These are phyloP conservation scores for Narcine bancroftii DNA, from an alignment of 2,113 vertebrate genomes.

Conservation along the genomic window DNA sequence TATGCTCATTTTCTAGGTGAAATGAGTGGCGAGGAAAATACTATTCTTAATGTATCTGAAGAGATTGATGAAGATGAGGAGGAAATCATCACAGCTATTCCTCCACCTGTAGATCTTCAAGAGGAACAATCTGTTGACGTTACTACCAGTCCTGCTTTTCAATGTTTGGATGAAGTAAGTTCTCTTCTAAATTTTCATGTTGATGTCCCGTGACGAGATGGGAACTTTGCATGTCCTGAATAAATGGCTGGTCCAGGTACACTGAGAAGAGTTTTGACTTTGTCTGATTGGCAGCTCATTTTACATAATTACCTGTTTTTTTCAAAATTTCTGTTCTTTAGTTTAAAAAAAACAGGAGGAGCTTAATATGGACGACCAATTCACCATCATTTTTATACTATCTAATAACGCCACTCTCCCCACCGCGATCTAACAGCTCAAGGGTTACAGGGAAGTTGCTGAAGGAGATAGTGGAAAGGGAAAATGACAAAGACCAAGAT, in stretches of 20 bases:
- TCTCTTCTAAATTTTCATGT: background rate
- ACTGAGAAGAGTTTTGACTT: background rate
- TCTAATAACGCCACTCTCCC: too few relatives aligned
- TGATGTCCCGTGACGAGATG: background rate
- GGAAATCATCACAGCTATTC: slow-evolving; percentile 45
- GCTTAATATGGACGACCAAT: background rate
- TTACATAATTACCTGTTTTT: background rate
- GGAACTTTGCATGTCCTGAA: background rate
- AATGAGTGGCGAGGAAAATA: slow-evolving; percentile 46
- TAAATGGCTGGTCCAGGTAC: background rate
- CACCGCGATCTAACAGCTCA: too few relatives aligned
- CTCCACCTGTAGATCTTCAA: slow-evolving; percentile 50
- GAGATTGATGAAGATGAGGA: slow-evolving; percentile 40
- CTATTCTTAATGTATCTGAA: slow-evolving; percentile 42
- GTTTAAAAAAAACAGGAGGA: background rate
- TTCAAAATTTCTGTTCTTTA: background rate
- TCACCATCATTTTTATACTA: background rate
- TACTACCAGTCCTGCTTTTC: slow-evolving; percentile 59
- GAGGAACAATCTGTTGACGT: slow-evolving; percentile 50
- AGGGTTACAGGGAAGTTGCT: too few relatives aligned
- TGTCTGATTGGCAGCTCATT: background rate
- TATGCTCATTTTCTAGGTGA: background rate
- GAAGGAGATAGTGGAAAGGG: too few relatives aligned
- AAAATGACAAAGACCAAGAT: too few relatives aligned
- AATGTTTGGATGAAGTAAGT: slow-evolving; percentile 73